phyloP scores from a whole-genome alignment of 2,888 invertebrate species.

The Drosophila setosimentum region DNA sequence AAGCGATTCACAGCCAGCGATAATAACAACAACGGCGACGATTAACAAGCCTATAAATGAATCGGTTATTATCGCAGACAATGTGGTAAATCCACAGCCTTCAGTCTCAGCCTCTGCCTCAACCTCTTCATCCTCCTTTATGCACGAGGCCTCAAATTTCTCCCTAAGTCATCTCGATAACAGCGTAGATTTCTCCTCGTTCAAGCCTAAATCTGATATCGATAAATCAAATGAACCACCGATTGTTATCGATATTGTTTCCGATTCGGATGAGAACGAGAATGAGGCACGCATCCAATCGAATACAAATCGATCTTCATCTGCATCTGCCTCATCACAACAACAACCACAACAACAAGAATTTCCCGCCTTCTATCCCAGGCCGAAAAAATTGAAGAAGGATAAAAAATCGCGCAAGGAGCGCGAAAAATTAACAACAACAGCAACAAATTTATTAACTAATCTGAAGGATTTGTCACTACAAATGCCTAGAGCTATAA shows the following conservation, averaged over 20 bases:
- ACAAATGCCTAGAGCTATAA: slow-evolving; percentile 17
- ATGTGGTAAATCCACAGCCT: neutral
- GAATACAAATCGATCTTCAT: slow-evolving; percentile 10
- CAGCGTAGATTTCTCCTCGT: slow-evolving; percentile 3
- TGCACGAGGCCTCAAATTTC: neutral
- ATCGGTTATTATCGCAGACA: neutral
- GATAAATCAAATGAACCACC: slow-evolving; percentile 56
- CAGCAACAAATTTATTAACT: slow-evolving; percentile 3
- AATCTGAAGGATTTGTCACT: slow-evolving; percentile 23
- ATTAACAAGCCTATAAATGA: neutral
- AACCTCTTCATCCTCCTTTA: neutral
- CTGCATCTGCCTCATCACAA: neutral
- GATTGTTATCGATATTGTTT: slow-evolving; percentile 81
- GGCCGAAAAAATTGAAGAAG: slow-evolving; percentile 71
- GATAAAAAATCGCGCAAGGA: slow-evolving; percentile 71
- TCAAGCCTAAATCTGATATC: slow-evolving; percentile 9
- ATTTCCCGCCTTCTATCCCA: slow-evolving; percentile 17
- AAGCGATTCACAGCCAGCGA: slow-evolving; percentile 47
- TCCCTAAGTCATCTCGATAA: neutral
- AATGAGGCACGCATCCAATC: slow-evolving; percentile 26
- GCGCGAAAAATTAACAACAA: slow-evolving; percentile 27
- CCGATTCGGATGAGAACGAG: slow-evolving; percentile 81
- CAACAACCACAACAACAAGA: neutral
- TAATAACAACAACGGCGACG: neutral
- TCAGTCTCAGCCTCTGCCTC: neutral